A percentile compares a stretch with the other conserved stretches of the same genome.
These are phyloP conservation scores for Barnardius zonarius DNA, from an alignment of 2,113 vertebrate species.

Conservation along the genomic window DNA sequence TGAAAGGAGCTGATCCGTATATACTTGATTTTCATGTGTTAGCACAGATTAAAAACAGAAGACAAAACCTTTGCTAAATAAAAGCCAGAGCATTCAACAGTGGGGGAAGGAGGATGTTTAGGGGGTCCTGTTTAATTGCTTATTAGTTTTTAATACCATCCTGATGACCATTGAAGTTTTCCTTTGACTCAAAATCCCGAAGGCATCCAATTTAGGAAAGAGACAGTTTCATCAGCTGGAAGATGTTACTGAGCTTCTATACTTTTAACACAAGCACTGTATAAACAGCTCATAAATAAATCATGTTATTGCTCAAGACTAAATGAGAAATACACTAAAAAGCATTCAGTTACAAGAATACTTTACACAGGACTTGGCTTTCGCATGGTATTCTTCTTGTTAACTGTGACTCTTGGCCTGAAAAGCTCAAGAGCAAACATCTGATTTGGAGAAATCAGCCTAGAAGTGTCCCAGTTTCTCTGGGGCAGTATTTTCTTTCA, in stretches of 20 bases:
- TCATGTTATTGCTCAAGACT: neutral
- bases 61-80: neutral
- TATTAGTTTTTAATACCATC: neutral
- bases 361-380: neutral
- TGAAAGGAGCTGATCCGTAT: neutral
- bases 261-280: neutral
- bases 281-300: neutral
- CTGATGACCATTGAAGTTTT: neutral
- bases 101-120: rapidly evolving
- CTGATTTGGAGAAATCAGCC: neutral
- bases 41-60: neutral
- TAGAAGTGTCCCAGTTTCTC: neutral
- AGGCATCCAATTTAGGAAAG: neutral
- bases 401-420: neutral
- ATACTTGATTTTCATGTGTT: neutral
- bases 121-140: neutral
- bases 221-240: neutral
- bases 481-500: neutral
- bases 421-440: neutral
- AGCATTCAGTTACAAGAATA: neutral
- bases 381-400: neutral
- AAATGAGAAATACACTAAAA: neutral
- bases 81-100: neutral
- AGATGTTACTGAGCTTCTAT: neutral
- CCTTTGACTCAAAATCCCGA: neutral